Evolutionary conservation across 1,140 invertebrate genomes (phyloP).

Genomic region (Hyles euphorbiae): DNA sequence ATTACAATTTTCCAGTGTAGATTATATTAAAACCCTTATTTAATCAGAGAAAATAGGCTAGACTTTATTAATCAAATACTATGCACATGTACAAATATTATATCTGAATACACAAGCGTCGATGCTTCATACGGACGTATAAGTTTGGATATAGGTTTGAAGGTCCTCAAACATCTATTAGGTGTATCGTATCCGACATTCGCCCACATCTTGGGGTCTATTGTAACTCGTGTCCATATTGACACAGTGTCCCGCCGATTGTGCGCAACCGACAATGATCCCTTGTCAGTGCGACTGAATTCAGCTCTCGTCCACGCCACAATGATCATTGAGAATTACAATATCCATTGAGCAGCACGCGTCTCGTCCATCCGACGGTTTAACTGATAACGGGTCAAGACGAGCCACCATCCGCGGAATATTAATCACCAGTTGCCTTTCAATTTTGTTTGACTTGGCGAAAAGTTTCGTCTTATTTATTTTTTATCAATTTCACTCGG

Average conservation of each 20-base stretch:
- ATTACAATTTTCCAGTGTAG: too few species aligned
- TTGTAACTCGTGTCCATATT: constrained; percentile 57
- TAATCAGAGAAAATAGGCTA: too few species aligned
- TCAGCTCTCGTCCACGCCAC: constrained; percentile 16
- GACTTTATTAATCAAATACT: too few species aligned
- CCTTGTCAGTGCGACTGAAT: constrained; percentile 44
- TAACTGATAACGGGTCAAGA: too few species aligned
- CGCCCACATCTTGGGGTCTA: constrained; percentile 47
- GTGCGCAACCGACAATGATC: constrained; percentile 42
- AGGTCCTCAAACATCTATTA: constrained; percentile 34
- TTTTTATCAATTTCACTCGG: constrained; percentile 72
- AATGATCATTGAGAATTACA: constrained; percentile 16
- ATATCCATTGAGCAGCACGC: constrained; percentile 7
- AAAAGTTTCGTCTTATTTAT: constrained; percentile 71
- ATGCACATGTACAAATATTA: too few species aligned
- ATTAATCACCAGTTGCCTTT: constrained; percentile 9
- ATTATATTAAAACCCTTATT: too few species aligned
- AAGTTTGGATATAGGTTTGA: constrained; percentile 14
- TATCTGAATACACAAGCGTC: too few species aligned
- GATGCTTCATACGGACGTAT: not conserved
- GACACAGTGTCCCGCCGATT: constrained; percentile 54
- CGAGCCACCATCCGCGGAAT: too few species aligned
- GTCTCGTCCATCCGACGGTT: constrained; percentile 1
- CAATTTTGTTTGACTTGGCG: constrained; percentile 62
- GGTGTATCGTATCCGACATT: constrained; percentile 29